Conservation (phyloP, 2,888 invertebrate genomes). For the Melikaiella ostensackeni region DNA sequence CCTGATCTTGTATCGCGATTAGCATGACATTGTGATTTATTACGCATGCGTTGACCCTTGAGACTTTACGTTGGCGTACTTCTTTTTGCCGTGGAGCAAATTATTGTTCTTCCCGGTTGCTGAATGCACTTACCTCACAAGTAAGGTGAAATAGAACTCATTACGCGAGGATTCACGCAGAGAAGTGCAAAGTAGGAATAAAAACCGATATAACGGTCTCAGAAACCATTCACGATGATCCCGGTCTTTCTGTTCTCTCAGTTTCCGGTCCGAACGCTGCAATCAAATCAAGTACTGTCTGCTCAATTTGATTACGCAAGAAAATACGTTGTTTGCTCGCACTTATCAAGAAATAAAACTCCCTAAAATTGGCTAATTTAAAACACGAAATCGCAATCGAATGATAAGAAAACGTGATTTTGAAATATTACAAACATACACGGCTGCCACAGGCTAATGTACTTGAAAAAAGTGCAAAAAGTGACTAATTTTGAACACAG, state of each 20-base stretch:
- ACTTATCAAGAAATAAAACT: neutral
- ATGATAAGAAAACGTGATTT: slow-evolving; percentile 7
- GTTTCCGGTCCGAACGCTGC: slow-evolving; percentile 25
- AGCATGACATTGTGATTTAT: slow-evolving; percentile 7
- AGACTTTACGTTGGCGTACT: slow-evolving; percentile 22
- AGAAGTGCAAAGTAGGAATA: slow-evolving; percentile 34
- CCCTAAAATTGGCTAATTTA: slow-evolving; percentile 11
- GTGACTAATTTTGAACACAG: too few relatives aligned
- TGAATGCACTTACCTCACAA: neutral
- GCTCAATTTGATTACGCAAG: slow-evolving; percentile 27
- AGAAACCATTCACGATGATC: slow-evolving; percentile 37
- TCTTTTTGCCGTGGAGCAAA: neutral
- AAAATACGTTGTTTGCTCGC: slow-evolving; percentile 18
- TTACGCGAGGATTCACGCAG: slow-evolving; percentile 29
- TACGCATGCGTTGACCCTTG: slow-evolving; percentile 7
- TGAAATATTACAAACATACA: too few relatives aligned
- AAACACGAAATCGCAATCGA: neutral
- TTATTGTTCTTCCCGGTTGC: slow-evolving; percentile 22
- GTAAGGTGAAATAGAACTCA: slow-evolving; percentile 34
- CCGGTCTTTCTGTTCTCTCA: slow-evolving; percentile 19
- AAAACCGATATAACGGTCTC: slow-evolving; percentile 33
- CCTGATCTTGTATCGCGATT: neutral
- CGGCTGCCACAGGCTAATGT: too few relatives aligned
- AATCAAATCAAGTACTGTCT: neutral
- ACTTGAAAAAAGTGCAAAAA: too few relatives aligned